These are phyloP conservation scores for Apistogramma diplotaenia DNA, from an alignment of 2,113 vertebrate species.

Conservation along the genomic window DNA sequence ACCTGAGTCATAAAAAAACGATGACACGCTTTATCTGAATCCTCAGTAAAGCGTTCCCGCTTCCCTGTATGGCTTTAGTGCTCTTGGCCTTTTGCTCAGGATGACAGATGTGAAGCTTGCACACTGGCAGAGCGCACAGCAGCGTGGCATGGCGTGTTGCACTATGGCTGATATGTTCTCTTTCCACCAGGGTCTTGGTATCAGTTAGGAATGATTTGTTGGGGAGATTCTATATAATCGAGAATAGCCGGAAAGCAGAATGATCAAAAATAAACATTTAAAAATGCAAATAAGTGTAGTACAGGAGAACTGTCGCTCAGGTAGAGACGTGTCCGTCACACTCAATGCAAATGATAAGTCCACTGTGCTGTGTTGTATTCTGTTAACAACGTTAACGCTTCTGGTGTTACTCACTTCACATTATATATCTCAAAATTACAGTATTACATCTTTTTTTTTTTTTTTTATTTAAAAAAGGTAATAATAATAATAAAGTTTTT, in stretches of 20 bases:
- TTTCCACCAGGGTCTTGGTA: background rate
- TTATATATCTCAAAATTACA: conserved; percentile 74
- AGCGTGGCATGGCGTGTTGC: background rate
- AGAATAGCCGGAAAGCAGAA: conserved; percentile 28
- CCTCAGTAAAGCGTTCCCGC: conserved; percentile 4
- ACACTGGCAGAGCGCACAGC: conserved; percentile 1
- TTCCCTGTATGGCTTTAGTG: conserved; percentile 58
- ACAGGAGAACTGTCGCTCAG: conserved; percentile 54
- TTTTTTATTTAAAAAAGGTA: too few species aligned
- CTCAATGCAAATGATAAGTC: conserved; percentile 61
- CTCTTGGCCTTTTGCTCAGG: conserved; percentile 6
- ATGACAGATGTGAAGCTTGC: background rate
- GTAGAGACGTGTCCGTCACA: conserved; percentile 43
- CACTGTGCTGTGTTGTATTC: conserved; percentile 69
- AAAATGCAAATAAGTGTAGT: conserved; percentile 37
- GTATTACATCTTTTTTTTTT: conserved; percentile 64
- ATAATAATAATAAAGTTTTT: too few species aligned
- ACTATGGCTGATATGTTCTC: conserved; percentile 26
- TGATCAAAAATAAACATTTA: background rate
- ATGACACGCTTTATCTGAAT: background rate
- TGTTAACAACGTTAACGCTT: conserved; percentile 70
- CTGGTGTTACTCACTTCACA: conserved; percentile 76
- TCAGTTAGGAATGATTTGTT: background rate
- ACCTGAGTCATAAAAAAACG: conserved; percentile 7
- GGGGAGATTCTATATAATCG: conserved; percentile 5